Evolutionary conservation across 2,888 invertebrate species (phyloP).

Genomic region (Auanema sp.): DNA sequence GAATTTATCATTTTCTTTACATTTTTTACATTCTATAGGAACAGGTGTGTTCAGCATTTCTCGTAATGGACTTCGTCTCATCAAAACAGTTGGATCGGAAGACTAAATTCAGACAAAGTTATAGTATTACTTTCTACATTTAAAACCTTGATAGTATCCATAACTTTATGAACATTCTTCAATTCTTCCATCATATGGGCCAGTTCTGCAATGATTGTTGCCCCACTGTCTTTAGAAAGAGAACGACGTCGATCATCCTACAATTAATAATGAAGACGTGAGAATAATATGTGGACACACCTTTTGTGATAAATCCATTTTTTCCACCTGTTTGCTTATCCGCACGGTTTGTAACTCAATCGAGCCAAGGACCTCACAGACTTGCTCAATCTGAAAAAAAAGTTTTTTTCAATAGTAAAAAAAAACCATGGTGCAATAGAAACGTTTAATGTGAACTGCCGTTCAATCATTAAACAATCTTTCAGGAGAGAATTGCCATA

Average conservation of each 20-base stretch:
- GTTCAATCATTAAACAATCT: too few relatives aligned
- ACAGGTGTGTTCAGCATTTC: constrained; percentile 13
- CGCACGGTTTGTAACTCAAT: constrained; percentile 60
- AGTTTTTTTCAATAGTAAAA: constrained; percentile 1
- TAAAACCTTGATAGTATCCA: constrained; percentile 44
- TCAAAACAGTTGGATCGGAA: constrained; percentile 15
- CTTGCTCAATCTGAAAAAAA: constrained; percentile 54
- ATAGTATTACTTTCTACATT: not conserved
- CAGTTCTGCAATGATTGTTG: constrained; percentile 57
- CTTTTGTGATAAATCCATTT: constrained; percentile 56
- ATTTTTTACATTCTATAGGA: constrained; percentile 31
- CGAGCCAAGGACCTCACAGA: constrained; percentile 57
- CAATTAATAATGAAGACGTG: not conserved
- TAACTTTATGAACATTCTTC: constrained; percentile 50
- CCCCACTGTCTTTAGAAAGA: constrained; percentile 56
- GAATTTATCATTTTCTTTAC: constrained; percentile 36
- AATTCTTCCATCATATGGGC: constrained; percentile 61
- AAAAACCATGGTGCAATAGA: not conserved
- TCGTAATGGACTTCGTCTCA: constrained; percentile 19
- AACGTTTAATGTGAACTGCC: too few relatives aligned
- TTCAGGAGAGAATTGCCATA: too few relatives aligned
- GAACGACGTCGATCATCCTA: constrained; percentile 60
- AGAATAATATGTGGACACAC: constrained; percentile 8
- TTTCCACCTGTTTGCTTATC: constrained; percentile 60
- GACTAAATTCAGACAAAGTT: constrained; percentile 5